These are phyloP conservation scores for Drosophila quinaria DNA, from an alignment of 2,888 invertebrate genomes.

Conservation along the genomic window DNA sequence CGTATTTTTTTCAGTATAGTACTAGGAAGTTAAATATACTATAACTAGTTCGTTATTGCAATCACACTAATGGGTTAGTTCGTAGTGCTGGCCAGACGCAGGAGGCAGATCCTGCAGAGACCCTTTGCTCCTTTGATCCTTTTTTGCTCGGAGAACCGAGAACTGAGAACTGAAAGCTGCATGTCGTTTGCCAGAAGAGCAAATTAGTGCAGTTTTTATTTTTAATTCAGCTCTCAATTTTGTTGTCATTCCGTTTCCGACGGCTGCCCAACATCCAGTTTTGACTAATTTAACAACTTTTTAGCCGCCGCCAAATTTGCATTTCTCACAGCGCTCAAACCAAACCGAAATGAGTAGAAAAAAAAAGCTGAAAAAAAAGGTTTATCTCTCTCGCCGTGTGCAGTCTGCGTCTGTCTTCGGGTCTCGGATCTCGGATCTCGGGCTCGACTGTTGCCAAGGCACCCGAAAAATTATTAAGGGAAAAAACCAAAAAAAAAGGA, in stretches of 20 bases:
- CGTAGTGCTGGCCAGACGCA: not conserved
- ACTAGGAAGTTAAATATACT: too few relatives aligned
- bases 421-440: constrained; percentile 1
- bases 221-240: not conserved
- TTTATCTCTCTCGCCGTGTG: constrained; percentile 42
- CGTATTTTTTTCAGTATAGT: too few relatives aligned
- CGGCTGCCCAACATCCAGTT: constrained; percentile 43
- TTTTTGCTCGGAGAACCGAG: constrained; percentile 6
- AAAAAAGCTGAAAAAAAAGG: constrained; percentile 46
- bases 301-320: constrained; percentile 70
- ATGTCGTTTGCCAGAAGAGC: constrained; percentile 34
- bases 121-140: constrained; percentile 25
- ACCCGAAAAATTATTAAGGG: constrained; percentile 59
- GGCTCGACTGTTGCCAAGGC: constrained; percentile 49
- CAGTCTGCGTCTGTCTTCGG: constrained; percentile 13
- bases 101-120: not conserved
- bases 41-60: not conserved
- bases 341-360: constrained; percentile 16
- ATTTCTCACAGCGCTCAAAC: constrained; percentile 70
- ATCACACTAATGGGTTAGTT: not conserved
- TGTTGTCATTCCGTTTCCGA: constrained; percentile 18
- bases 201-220: constrained; percentile 77
- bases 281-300: constrained; percentile 68
- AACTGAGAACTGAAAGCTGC: constrained; percentile 49
- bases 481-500: constrained; percentile 21